A percentile compares a stretch with the other conserved stretches of the same genome.
Evolutionary conservation across 2,888 invertebrate species (phyloP).

Genomic region (Minunthozetes semirufus): DNA sequence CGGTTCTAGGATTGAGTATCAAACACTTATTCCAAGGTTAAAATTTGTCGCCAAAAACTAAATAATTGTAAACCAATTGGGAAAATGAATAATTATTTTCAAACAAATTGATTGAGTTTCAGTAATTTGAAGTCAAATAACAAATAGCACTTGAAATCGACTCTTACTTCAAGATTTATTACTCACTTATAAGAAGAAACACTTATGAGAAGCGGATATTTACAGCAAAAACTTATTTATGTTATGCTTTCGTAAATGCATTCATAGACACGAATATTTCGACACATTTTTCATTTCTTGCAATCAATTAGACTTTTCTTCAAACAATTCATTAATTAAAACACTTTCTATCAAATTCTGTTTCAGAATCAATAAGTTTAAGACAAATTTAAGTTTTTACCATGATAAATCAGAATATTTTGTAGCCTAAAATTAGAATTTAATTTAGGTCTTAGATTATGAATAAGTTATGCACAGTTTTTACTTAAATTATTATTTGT

Average conservation of each 20-base stretch:
- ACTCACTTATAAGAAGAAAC: not conserved
- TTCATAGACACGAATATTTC: not conserved
- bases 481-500: too few species aligned
- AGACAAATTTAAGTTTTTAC: too few species aligned
- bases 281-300: not conserved
- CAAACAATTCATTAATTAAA: not conserved
- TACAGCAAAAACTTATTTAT: not conserved
- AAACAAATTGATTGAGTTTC: not conserved
- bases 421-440: too few species aligned
- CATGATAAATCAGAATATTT: too few species aligned
- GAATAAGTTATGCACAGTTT: too few species aligned
- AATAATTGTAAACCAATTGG: too few species aligned
- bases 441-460: too few species aligned
- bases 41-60: not conserved
- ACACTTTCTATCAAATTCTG: not conserved
- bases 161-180: slow-evolving; percentile 16
- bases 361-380: too few species aligned
- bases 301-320: too few species aligned
- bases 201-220: slow-evolving; percentile 4
- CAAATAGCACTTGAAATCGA: slow-evolving; percentile 3
- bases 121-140: not conserved
- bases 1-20: not conserved
- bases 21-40: not conserved
- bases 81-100: not conserved
- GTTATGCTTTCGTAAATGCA: not conserved